Evolutionary conservation across 2,797 vertebrate genomes (phyloP).

Genomic region (Gallirallus australis): DNA sequence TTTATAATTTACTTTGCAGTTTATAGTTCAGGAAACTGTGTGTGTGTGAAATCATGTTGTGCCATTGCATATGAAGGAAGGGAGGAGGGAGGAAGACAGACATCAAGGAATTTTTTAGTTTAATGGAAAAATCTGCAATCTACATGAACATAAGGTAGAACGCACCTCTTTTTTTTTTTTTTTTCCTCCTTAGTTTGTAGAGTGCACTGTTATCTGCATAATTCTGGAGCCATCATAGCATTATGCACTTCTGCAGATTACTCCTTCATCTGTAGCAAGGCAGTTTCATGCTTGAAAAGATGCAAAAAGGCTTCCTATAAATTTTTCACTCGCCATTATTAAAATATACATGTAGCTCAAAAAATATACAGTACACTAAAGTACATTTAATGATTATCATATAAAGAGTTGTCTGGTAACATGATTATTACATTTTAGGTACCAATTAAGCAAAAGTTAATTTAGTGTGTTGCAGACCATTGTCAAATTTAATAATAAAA

Average conservation of each 20-base stretch:
- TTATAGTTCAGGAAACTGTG: not conserved
- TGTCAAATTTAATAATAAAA: not conserved
- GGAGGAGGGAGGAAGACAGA: not conserved
- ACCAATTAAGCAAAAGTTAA: not conserved
- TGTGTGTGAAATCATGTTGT: not conserved
- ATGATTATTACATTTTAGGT: not conserved
- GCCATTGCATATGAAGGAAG: not conserved
- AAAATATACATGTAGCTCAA: constrained; percentile 62
- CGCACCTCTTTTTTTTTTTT: not conserved
- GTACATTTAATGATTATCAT: not conserved
- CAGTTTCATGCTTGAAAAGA: constrained; percentile 59
- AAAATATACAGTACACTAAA: constrained; percentile 22
- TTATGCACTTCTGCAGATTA: not conserved
- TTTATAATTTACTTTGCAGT: constrained; percentile 38
- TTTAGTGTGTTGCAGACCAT: not conserved
- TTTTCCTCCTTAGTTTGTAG: not conserved
- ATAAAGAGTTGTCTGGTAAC: not conserved
- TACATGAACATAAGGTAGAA: not conserved
- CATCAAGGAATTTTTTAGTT: not conserved
- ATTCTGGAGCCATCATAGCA: not conserved
- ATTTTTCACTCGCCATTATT: constrained; percentile 57
- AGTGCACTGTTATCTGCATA: not conserved
- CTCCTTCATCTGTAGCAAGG: constrained; percentile 27
- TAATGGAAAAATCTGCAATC: not conserved
- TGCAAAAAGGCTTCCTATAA: constrained; percentile 54